Conservation (phyloP, 1,140 invertebrate species). For the Oreohelix idahoensis region DNA sequence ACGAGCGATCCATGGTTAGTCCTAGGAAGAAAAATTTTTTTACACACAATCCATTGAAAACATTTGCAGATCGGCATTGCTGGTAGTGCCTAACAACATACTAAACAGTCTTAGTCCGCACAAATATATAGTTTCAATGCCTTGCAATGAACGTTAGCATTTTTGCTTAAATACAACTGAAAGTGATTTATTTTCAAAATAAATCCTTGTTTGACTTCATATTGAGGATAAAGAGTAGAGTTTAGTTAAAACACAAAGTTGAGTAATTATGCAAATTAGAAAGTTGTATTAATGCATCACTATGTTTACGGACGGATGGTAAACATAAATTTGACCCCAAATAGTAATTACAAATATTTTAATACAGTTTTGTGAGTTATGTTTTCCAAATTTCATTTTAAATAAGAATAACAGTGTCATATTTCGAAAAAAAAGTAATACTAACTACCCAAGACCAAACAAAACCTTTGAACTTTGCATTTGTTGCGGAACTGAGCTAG, state of each 20-base stretch:
- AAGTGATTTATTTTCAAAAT: not conserved
- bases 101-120: conserved; percentile 30
- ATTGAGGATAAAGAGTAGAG: not conserved
- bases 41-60: conserved; percentile 47
- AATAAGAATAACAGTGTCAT: not conserved
- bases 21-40: conserved; percentile 28
- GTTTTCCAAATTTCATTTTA: not conserved
- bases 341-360: not conserved
- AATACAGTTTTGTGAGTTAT: not conserved
- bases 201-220: not conserved
- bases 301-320: conserved; percentile 39
- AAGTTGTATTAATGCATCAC: conserved; percentile 28
- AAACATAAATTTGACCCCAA: conserved; percentile 39
- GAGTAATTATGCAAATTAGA: conserved; percentile 33
- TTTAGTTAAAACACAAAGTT: not conserved
- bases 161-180: not conserved
- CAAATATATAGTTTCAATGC: conserved; percentile 43
- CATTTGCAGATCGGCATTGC: conserved; percentile 40
- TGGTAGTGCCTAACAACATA: conserved; percentile 54
- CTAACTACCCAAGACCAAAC: not conserved
- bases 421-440: not conserved
- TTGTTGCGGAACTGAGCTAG: not conserved
- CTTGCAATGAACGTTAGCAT: not conserved
- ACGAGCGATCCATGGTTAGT: conserved; percentile 1
- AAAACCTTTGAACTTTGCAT: not conserved